Base-by-base conservation (phyloP, 2,797 vertebrate species). In the Cyclura pinguis region DNA sequence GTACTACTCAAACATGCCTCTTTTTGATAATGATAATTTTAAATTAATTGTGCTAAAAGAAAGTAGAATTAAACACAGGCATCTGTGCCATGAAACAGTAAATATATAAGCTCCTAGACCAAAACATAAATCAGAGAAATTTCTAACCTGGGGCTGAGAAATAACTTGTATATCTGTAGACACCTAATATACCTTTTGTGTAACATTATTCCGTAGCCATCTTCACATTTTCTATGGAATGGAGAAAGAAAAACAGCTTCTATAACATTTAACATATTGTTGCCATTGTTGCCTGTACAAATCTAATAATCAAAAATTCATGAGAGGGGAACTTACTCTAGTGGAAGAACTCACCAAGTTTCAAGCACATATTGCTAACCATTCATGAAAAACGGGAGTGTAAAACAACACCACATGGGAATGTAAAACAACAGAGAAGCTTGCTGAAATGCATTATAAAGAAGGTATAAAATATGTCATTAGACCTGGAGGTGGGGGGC, bases 381-480 rank as follows among this genome's bases (percentile, higher is more conserved):
- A 77, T 85, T 80, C 38, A 72, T 27, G 90, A 29, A 29, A 82
- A 90, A 27, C 84, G 2, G n/a, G n/a, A n/a, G n/a, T n/a, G n/a
- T n/a, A n/a, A n/a, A 80, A 35, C 29, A 77, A 1, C 2, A 24
- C 42, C 52, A 50, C 55, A 22, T 38, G 38, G 80, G 50, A 59
- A 55, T 83, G 24, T 50, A 88, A 52, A 82, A 72, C 38, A 32
- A 29, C n/a, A 13, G 13, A 32, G 55, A 47, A n/a, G 32, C 88
- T 78, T 38, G 2, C 24, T 20, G 52, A 81, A 78, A 73, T 35
- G 6, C 32, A 7, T 4, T 91, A 57, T 50, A 50, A n/a, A 59
- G 4, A n/a, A 32, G 55, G 64, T 67, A 77, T 69, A 69, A 12
- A 38, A 32, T 29, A 80, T 77, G 20, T 24, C 64, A 67, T 67